Evolutionary conservation across 1,140 invertebrate species (phyloP).

Genomic region (Sycobia sp.): DNA sequence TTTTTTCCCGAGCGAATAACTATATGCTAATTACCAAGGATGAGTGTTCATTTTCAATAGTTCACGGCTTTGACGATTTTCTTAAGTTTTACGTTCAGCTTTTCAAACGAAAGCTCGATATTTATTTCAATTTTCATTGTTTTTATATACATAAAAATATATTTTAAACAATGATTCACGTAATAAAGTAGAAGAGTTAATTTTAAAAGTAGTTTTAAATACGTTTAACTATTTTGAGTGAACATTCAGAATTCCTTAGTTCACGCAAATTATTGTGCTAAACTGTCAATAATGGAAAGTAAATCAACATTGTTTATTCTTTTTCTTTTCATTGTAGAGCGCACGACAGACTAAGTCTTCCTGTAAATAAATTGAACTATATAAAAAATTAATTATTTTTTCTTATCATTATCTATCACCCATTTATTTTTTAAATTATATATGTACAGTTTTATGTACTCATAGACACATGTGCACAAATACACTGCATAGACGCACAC

Average conservation of each 20-base stretch:
- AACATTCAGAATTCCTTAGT: slow-evolving; percentile 16
- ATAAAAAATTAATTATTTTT: slow-evolving; percentile 33
- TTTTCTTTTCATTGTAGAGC: slow-evolving; percentile 38
- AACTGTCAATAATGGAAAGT: slow-evolving; percentile 31
- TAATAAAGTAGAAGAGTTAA: background rate
- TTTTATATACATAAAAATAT: slow-evolving; percentile 11
- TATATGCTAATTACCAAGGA: slow-evolving; percentile 30
- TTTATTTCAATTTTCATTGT: slow-evolving; percentile 3
- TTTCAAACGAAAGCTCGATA: background rate
- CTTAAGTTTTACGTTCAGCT: background rate
- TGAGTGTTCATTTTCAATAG: slow-evolving; percentile 26
- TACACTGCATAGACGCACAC: too few species aligned
- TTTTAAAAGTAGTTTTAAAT: slow-evolving; percentile 6
- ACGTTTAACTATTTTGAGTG: slow-evolving; percentile 19
- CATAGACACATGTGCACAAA: too few species aligned
- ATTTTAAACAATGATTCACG: background rate
- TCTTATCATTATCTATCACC: slow-evolving; percentile 22
- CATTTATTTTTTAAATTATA: too few species aligned
- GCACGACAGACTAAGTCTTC: slow-evolving; percentile 38
- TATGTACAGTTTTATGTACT: too few species aligned
- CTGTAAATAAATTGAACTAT: slow-evolving; percentile 39
- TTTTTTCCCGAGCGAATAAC: slow-evolving; percentile 27
- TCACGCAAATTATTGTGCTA: slow-evolving; percentile 30
- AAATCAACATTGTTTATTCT: slow-evolving; percentile 34
- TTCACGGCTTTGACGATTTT: slow-evolving; percentile 13